These are phyloP conservation scores for Tympanuchus pallidicinctus DNA, from an alignment of 2,113 vertebrate species.

Conservation along the genomic window DNA sequence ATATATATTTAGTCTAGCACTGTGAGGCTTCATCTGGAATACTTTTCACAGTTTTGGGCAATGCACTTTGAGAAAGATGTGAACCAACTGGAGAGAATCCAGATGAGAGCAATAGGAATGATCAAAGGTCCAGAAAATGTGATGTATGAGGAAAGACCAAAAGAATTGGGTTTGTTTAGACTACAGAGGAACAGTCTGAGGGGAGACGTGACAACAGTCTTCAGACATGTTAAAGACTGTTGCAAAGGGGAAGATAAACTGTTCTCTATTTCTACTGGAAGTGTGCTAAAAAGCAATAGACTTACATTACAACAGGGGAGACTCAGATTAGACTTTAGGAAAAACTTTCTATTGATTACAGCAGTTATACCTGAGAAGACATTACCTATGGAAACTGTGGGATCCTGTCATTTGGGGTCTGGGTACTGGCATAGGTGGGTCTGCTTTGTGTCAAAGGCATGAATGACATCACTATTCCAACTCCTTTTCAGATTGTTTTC, in stretches of 20 bases:
- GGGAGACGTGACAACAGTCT: slow-evolving; percentile 65
- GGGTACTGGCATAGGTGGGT: background rate
- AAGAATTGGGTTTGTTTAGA: slow-evolving; percentile 71
- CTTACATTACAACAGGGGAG: background rate
- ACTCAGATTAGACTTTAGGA: background rate
- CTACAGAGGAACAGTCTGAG: slow-evolving; percentile 55
- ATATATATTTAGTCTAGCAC: slow-evolving; percentile 6
- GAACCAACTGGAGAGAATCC: slow-evolving; percentile 65
- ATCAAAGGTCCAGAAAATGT: slow-evolving; percentile 71
- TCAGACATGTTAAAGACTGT: slow-evolving; percentile 45
- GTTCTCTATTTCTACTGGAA: slow-evolving; percentile 36
- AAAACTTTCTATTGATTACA: background rate
- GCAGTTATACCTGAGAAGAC: slow-evolving; percentile 52
- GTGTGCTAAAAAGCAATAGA: background rate
- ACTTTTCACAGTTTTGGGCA: slow-evolving; percentile 52
- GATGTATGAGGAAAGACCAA: slow-evolving; percentile 65
- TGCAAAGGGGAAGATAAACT: slow-evolving; percentile 39
- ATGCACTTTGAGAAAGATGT: slow-evolving; percentile 28
- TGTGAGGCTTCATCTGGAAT: slow-evolving; percentile 52
- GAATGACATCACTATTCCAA: background rate
- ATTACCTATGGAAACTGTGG: background rate
- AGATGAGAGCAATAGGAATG: slow-evolving; percentile 46
- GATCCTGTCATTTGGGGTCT: background rate
- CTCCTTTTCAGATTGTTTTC: background rate
- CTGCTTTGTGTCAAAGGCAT: background rate